Evolutionary conservation across 2,113 vertebrate species (phyloP).

Genomic region (Echinops telfairi): DNA sequence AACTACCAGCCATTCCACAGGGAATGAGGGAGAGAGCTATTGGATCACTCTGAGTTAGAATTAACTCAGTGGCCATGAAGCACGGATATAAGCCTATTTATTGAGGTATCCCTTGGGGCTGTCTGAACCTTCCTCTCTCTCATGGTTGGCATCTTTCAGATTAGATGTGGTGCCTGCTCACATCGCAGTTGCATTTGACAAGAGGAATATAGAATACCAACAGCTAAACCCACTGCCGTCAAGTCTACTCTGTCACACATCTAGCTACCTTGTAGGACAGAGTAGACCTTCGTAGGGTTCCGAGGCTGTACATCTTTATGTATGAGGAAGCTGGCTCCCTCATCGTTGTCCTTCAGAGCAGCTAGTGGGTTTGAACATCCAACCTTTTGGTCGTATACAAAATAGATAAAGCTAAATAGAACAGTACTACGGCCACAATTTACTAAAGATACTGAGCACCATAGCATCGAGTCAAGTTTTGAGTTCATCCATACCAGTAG

Average conservation of each 20-base stretch:
- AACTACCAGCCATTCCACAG: too few species aligned
- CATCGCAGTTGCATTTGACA: background rate
- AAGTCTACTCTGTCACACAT: too few species aligned
- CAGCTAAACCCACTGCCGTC: too few species aligned
- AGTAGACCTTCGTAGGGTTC: too few species aligned
- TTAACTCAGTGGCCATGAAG: background rate
- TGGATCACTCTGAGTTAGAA: too few species aligned
- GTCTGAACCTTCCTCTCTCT: background rate
- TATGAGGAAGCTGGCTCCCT: too few species aligned
- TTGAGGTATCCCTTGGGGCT: slow-evolving; percentile 28
- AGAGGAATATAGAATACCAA: background rate
- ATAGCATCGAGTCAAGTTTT: background rate
- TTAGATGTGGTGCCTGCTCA: slow-evolving; percentile 12
- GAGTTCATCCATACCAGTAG: background rate
- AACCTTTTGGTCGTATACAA: too few species aligned
- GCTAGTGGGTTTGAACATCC: too few species aligned
- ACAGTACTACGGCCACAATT: background rate
- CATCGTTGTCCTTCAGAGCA: too few species aligned
- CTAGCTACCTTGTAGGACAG: too few species aligned
- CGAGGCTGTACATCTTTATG: too few species aligned
- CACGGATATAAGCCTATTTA: slow-evolving; percentile 20
- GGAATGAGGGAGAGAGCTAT: too few species aligned
- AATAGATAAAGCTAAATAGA: slow-evolving; percentile 27
- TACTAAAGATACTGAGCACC: slow-evolving; percentile 23
- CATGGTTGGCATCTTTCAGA: slow-evolving; percentile 1